These are phyloP conservation scores for Phallusia fumigata DNA, from an alignment of 23 tunicate species.

Conservation along the genomic window DNA sequence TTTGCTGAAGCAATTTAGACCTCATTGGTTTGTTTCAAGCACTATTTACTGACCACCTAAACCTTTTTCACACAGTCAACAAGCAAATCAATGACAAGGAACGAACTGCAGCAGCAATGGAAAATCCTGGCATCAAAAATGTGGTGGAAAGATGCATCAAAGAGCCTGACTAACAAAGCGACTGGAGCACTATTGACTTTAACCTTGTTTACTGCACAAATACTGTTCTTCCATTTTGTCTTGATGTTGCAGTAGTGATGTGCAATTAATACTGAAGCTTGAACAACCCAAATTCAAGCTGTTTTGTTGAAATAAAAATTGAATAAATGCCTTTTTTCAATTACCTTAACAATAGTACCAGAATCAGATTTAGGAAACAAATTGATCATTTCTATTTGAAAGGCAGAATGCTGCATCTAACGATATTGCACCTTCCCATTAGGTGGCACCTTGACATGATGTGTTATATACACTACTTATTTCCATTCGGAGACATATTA, in stretches of 20 bases:
- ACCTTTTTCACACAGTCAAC: conserved; percentile 61
- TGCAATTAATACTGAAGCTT: neutral
- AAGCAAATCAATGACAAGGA: conserved; percentile 96
- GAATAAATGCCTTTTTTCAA: too few species aligned
- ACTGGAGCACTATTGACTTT: neutral
- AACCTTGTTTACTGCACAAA: too few species aligned
- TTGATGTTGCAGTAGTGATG: neutral
- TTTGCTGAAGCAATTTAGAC: too few species aligned
- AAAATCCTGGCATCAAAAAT: conserved; percentile 72
- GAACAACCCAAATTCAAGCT: neutral
- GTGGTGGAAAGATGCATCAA: conserved; percentile 87
- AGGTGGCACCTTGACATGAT: neutral
- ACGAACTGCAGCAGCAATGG: conserved; percentile 91
- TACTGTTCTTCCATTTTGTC: neutral
- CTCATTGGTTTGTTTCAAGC: too few species aligned
- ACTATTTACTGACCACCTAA: neutral
- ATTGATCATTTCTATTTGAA: too few species aligned
- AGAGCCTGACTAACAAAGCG: conserved; percentile 58
- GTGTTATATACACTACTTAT: neutral
- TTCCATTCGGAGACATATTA: neutral
- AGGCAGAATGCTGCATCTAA: neutral
- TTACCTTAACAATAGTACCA: too few species aligned
- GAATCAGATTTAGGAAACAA: too few species aligned
- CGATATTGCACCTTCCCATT: neutral
- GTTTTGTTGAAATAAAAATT: too few species aligned